These are phyloP conservation scores for Syngnathus rostellatus DNA, from an alignment of 2,797 vertebrate genomes.

Conservation along the genomic window DNA sequence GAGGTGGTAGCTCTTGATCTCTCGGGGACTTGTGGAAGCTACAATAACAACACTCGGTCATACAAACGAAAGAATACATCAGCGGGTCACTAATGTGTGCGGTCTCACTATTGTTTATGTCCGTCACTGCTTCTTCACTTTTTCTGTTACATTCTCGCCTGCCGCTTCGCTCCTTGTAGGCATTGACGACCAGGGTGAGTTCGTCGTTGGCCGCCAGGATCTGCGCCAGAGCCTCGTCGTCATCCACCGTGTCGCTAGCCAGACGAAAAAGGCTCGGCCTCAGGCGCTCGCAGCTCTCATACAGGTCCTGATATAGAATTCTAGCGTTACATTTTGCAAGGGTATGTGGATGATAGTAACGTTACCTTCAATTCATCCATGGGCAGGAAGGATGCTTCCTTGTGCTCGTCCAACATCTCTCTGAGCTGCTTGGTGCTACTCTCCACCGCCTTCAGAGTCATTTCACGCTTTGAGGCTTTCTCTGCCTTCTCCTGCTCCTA, in stretches of 20 bases:
- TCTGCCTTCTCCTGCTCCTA: slow-evolving; percentile 83
- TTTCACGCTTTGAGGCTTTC: slow-evolving; percentile 65
- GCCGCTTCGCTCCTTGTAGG: slow-evolving; percentile 59
- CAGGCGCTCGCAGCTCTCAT: slow-evolving; percentile 75
- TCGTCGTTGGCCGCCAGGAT: slow-evolving; percentile 79
- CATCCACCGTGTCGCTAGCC: slow-evolving; percentile 75
- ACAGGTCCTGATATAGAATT: slow-evolving; percentile 54
- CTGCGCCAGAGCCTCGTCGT: slow-evolving; percentile 73
- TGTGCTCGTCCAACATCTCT: slow-evolving; percentile 60
- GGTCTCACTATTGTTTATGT: not conserved
- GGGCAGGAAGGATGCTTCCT: slow-evolving; percentile 35
- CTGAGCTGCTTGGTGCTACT: slow-evolving; percentile 61
- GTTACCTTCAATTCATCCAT: slow-evolving; percentile 65
- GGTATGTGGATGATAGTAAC: not conserved
- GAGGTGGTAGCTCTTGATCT: slow-evolving; percentile 71
- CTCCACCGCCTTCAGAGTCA: slow-evolving; percentile 71
- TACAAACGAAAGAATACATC: not conserved
- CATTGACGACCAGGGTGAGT: slow-evolving; percentile 60
- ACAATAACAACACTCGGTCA: not conserved
- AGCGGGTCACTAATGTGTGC: not conserved
- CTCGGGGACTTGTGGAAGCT: slow-evolving; percentile 41
- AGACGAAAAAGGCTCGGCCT: slow-evolving; percentile 79
- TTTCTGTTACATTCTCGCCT: slow-evolving; percentile 17
- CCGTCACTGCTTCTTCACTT: slow-evolving; percentile 22
- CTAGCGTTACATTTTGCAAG: not conserved